These are phyloP conservation scores for Pristiophorus japonicus DNA, from an alignment of 2,113 vertebrate species.

Conservation along the genomic window DNA sequence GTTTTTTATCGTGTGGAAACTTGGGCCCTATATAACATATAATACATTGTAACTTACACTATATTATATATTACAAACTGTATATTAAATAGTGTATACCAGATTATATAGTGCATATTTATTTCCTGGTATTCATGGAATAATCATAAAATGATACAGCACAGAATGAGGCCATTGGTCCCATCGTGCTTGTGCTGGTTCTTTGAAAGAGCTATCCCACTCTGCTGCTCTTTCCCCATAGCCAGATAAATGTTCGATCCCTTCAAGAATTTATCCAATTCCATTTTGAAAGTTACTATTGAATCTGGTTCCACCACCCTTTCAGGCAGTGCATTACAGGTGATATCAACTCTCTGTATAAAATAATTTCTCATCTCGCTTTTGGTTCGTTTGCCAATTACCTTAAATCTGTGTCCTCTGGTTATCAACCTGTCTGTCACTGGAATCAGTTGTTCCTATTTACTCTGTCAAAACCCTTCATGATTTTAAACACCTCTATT, in stretches of 20 bases:
- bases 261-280: background rate
- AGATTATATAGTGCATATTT: background rate
- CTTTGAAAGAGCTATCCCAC: background rate
- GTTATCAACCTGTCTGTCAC: background rate
- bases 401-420: background rate
- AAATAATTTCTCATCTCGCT: background rate
- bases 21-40: slow-evolving; percentile 15
- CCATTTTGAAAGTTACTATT: background rate
- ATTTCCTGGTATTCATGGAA: background rate
- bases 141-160: too few relatives aligned
- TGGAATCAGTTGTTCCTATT: background rate
- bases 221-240: background rate
- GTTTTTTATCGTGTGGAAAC: too few relatives aligned
- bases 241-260: background rate
- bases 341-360: background rate
- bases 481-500: background rate
- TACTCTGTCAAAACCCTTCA: background rate
- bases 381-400: background rate
- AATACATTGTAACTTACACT: background rate
- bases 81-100: background rate
- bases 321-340: background rate
- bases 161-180: background rate
- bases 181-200: background rate
- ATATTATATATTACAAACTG: background rate
- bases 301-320: background rate